Conservation (phyloP, 2,888 invertebrate genomes). For the Pasiphila rectangulata region DNA sequence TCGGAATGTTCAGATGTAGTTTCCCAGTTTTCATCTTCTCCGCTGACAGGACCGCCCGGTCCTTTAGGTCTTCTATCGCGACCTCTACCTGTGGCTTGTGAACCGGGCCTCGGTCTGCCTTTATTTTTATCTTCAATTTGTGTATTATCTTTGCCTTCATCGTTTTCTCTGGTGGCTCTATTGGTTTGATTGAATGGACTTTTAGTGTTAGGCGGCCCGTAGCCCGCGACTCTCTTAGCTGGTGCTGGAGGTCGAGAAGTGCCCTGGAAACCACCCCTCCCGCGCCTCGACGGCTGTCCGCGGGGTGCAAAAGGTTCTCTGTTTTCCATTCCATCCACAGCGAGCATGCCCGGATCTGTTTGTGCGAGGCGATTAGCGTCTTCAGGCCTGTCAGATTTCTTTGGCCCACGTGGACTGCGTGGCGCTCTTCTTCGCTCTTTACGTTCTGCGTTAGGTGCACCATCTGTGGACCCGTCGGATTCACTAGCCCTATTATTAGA, state of each 20-base stretch:
- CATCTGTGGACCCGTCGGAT: slow-evolving; percentile 88
- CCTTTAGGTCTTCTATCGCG: slow-evolving; percentile 68
- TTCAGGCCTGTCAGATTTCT: slow-evolving; percentile 82
- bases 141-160: slow-evolving; percentile 55
- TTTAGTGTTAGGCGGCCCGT: slow-evolving; percentile 90
- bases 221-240: slow-evolving; percentile 85
- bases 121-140: slow-evolving; percentile 84
- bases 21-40: slow-evolving; percentile 87
- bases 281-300: slow-evolving; percentile 93
- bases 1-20: slow-evolving; percentile 92
- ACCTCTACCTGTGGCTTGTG: slow-evolving; percentile 79
- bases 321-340: slow-evolving; percentile 63
- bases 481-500: slow-evolving; percentile 82
- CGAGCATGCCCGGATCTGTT: slow-evolving; percentile 44
- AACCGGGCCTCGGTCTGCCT: slow-evolving; percentile 84
- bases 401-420: slow-evolving; percentile 78
- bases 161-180: slow-evolving; percentile 64
- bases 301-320: slow-evolving; percentile 91
- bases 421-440: slow-evolving; percentile 80
- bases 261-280: slow-evolving; percentile 84
- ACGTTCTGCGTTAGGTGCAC: slow-evolving; percentile 78
- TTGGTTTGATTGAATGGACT: slow-evolving; percentile 85
- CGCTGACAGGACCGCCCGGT: slow-evolving; percentile 58
- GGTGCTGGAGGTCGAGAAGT: slow-evolving; percentile 70
- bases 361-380: slow-evolving; percentile 55